These are phyloP conservation scores for Pterophyllum scalare DNA, from an alignment of 2,113 vertebrate genomes.

Conservation along the genomic window DNA sequence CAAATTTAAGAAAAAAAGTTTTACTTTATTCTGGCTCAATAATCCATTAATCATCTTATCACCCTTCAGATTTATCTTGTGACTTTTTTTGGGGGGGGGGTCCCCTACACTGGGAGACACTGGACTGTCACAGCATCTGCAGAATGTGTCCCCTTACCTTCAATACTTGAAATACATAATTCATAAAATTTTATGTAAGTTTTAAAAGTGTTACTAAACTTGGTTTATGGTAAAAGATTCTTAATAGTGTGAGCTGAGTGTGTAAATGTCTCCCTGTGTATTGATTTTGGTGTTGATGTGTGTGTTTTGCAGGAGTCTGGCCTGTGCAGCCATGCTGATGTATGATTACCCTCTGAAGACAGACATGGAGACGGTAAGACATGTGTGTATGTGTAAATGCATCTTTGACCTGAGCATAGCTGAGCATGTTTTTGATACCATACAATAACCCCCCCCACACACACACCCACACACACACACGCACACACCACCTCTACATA, in stretches of 20 bases:
- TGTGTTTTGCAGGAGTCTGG: constrained; percentile 64
- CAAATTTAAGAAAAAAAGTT: neutral
- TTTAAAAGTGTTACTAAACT: neutral
- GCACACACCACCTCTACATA: neutral
- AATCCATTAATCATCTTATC: neutral
- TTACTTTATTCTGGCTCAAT: neutral
- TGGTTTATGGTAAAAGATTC: neutral
- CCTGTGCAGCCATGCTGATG: constrained; percentile 92
- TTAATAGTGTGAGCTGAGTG: neutral
- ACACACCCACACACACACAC: neutral
- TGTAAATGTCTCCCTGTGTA: constrained; percentile 3
- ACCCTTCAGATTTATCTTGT: neutral
- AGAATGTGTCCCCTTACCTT: neutral
- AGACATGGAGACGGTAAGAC: constrained; percentile 92
- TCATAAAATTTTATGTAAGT: neutral
- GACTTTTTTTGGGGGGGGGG: neutral
- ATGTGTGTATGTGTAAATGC: constrained; percentile 24
- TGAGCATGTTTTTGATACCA: constrained; percentile 50
- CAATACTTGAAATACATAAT: neutral
- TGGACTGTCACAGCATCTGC: neutral
- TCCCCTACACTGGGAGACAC: neutral
- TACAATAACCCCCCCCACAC: neutral
- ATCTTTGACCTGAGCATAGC: constrained; percentile 40
- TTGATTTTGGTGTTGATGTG: neutral
- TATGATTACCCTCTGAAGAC: constrained; percentile 95